Evolutionary conservation across 1,140 invertebrate species (phyloP).

Genomic region (Aricia agestis): DNA sequence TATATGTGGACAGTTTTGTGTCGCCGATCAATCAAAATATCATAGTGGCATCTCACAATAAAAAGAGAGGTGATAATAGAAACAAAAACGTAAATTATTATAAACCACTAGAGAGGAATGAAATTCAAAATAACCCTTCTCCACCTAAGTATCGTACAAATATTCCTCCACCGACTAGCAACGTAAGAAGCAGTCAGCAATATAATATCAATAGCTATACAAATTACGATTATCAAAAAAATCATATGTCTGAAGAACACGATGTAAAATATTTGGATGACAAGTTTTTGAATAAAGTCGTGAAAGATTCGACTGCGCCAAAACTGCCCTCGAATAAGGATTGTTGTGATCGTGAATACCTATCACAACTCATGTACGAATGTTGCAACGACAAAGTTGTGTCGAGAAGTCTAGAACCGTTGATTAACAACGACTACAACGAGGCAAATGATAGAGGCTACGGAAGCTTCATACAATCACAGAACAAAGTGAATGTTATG

Average conservation of each 20-base stretch:
- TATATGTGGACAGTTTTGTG: slow-evolving; percentile 42
- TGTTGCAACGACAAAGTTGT: slow-evolving; percentile 38
- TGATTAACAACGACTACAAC: slow-evolving; percentile 32
- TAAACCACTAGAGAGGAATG: background rate
- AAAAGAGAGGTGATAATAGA: background rate
- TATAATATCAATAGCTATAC: background rate
- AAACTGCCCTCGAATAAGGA: slow-evolving; percentile 6
- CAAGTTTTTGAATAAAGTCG: background rate
- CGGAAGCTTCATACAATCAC: slow-evolving; percentile 55
- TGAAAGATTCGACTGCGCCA: background rate
- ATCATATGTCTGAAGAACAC: slow-evolving; percentile 15
- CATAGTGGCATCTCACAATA: slow-evolving; percentile 35
- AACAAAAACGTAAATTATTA: background rate
- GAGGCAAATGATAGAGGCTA: slow-evolving; percentile 48
- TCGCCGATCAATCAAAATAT: slow-evolving; percentile 51
- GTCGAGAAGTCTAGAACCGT: slow-evolving; percentile 39
- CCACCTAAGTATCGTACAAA: background rate
- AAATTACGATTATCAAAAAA: background rate
- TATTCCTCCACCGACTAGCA: background rate
- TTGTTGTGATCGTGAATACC: slow-evolving; percentile 29
- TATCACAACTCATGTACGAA: slow-evolving; percentile 27
- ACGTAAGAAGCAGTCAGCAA: background rate
- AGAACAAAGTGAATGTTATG: slow-evolving; percentile 64
- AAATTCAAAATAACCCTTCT: background rate
- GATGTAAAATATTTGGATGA: background rate